phyloP scores from a whole-genome alignment of 2,888 invertebrate genomes.

The Fragum sueziense region DNA sequence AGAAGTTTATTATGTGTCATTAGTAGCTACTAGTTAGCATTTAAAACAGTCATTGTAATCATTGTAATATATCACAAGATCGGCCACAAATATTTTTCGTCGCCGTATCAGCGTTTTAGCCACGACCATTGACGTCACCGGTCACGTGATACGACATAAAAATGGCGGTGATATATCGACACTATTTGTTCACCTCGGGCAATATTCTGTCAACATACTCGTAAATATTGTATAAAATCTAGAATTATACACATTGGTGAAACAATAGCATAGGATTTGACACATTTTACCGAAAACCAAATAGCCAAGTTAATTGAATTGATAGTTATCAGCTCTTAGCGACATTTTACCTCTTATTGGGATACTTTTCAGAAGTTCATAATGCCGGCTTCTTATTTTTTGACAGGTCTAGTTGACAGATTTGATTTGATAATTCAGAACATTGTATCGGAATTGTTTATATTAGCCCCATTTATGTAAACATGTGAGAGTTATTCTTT shows the following conservation, averaged over 20 bases:
- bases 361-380: too few relatives aligned
- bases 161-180: slow-evolving; percentile 14
- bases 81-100: background rate
- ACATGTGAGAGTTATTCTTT: too few relatives aligned
- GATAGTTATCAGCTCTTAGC: too few relatives aligned
- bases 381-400: too few relatives aligned
- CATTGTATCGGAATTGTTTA: too few relatives aligned
- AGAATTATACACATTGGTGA: background rate
- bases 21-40: background rate
- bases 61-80: background rate
- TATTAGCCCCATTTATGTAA: too few relatives aligned
- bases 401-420: too few relatives aligned
- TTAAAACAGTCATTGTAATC: background rate
- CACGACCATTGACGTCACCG: slow-evolving; percentile 4
- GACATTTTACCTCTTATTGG: too few relatives aligned
- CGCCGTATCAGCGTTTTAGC: background rate
- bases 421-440: too few relatives aligned
- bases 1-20: background rate
- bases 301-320: too few relatives aligned
- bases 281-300: too few relatives aligned
- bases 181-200: background rate
- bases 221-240: background rate
- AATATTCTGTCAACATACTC: background rate
- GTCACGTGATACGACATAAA: slow-evolving; percentile 4
- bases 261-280: background rate